Conservation (phyloP, 2,113 vertebrate genomes). For the Ondatra zibethicus region DNA sequence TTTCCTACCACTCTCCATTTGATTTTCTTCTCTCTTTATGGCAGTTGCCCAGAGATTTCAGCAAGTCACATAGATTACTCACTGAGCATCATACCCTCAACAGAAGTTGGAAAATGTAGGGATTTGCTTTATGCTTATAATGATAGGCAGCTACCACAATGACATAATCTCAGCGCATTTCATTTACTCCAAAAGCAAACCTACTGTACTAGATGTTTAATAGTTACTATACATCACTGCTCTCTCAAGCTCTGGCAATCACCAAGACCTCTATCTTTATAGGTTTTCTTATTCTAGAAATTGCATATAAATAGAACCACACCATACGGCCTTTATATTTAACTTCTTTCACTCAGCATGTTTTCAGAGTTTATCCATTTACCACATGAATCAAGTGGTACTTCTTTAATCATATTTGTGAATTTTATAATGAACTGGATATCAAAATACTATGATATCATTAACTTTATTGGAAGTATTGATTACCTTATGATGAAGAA, state of each 20-base stretch:
- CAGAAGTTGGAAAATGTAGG: neutral
- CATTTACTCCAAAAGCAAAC: neutral
- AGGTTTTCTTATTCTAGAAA: neutral
- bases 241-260: neutral
- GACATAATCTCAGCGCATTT: neutral
- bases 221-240: neutral
- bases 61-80: neutral
- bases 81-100: neutral
- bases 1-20: neutral
- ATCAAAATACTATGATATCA: neutral
- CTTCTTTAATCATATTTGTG: neutral
- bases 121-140: neutral
- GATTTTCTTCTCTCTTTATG: neutral
- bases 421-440: neutral
- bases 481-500: neutral
- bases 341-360: slow-evolving; percentile 17
- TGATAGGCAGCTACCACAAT: neutral
- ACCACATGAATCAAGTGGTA: neutral
- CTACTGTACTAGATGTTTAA: neutral
- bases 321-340: neutral
- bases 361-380: neutral
- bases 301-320: neutral
- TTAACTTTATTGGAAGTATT: neutral
- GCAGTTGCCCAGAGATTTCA: neutral
- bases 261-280: neutral